These are phyloP conservation scores for Heliconius hewitsoni DNA, from an alignment of 1,140 invertebrate genomes.

Conservation along the genomic window DNA sequence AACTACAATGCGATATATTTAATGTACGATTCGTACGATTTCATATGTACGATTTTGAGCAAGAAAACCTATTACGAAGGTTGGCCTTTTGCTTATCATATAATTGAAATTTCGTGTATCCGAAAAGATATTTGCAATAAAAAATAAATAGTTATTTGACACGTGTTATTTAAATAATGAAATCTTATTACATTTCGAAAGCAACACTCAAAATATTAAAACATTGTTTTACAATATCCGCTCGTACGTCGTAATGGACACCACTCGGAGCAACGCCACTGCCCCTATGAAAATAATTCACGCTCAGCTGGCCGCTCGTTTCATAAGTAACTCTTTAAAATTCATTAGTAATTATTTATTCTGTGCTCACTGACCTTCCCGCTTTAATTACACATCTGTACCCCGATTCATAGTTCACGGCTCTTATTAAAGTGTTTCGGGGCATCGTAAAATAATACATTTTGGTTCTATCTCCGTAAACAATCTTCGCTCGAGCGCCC, in stretches of 20 bases:
- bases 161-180: conserved; percentile 11
- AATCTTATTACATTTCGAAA: conserved; percentile 33
- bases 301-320: conserved; percentile 71
- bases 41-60: background rate
- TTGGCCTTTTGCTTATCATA: conserved; percentile 4
- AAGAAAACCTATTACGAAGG: background rate
- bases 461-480: conserved; percentile 52
- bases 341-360: conserved; percentile 76
- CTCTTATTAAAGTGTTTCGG: conserved; percentile 75
- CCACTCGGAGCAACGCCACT: conserved; percentile 65
- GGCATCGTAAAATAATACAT: conserved; percentile 63
- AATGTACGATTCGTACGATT: background rate
- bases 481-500: conserved; percentile 56
- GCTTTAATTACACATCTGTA: conserved; percentile 68
- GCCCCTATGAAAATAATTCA: conserved; percentile 76
- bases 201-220: conserved; percentile 37
- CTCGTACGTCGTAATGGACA: conserved; percentile 57
- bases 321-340: conserved; percentile 75
- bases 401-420: conserved; percentile 78
- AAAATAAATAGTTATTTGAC: conserved; percentile 8
- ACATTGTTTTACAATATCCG: conserved; percentile 55
- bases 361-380: conserved; percentile 78
- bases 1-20: background rate
- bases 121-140: conserved; percentile 6
- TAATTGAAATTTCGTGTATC: conserved; percentile 5